Evolutionary conservation across 2,888 invertebrate species (phyloP).

Genomic region (Drosophila meridiana): DNA sequence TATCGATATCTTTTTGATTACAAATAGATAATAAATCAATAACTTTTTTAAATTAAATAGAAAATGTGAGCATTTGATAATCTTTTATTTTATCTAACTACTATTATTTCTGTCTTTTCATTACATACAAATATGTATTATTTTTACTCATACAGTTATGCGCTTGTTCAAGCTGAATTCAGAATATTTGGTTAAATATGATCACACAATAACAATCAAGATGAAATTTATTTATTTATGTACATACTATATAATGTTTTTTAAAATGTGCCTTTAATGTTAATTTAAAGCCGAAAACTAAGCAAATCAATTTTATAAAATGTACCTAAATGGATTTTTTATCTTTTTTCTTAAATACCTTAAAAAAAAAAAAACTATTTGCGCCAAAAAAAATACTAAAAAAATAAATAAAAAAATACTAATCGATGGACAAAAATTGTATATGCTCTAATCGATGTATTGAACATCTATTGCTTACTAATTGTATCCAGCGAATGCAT

Average conservation of each 20-base stretch:
- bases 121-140: too few species aligned
- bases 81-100: too few species aligned
- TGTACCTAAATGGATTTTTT: background rate
- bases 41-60: background rate
- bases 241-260: too few species aligned
- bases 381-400: conserved; percentile 1
- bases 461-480: background rate
- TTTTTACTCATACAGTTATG: too few species aligned
- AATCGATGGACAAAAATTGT: background rate
- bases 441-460: background rate
- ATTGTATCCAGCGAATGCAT: too few species aligned
- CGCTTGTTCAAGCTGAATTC: too few species aligned
- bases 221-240: too few species aligned
- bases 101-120: too few species aligned
- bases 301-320: background rate
- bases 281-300: background rate
- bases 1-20: conserved; percentile 28
- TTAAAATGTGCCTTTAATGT: background rate
- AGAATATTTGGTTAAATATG: too few species aligned
- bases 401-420: too few species aligned
- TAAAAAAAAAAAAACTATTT: background rate
- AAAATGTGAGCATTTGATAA: too few species aligned
- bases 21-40: background rate
- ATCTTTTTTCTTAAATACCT: background rate
- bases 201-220: too few species aligned